These are phyloP conservation scores for Drosophila grimshawi DNA, from an alignment of 1,140 invertebrate species.

Conservation along the genomic window DNA sequence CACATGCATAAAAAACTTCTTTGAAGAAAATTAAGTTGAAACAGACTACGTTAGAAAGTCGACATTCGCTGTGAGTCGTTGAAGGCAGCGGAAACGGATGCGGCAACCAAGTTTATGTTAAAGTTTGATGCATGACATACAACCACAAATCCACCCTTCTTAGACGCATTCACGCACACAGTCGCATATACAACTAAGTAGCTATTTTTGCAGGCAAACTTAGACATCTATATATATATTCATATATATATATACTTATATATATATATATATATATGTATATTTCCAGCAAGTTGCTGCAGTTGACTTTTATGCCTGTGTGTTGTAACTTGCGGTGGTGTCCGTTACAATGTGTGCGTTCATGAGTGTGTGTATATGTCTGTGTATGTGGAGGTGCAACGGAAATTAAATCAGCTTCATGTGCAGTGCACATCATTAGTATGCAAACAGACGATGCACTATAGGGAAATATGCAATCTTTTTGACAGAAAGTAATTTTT, in stretches of 20 bases:
- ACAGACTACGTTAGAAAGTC: conserved; percentile 35
- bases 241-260: conserved; percentile 27
- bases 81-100: conserved; percentile 71
- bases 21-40: conserved; percentile 58
- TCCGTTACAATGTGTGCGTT: conserved; percentile 55
- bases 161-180: conserved; percentile 38
- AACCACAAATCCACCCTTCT: conserved; percentile 18
- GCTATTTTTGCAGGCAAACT: conserved; percentile 67
- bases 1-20: conserved; percentile 36
- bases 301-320: conserved; percentile 74
- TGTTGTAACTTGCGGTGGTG: conserved; percentile 65
- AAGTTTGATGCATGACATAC: conserved; percentile 74
- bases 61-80: conserved; percentile 9
- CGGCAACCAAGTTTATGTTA: conserved; percentile 80
- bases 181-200: conserved; percentile 48
- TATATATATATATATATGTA: conserved; percentile 19
- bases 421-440: conserved; percentile 78
- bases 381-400: conserved; percentile 59
- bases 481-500: background rate
- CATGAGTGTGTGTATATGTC: conserved; percentile 1
- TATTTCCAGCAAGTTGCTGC: conserved; percentile 41
- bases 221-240: background rate
- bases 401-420: conserved; percentile 81
- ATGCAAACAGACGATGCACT: conserved; percentile 59
- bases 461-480: background rate